phyloP scores from a whole-genome alignment of 2,888 invertebrate species.

The Sclerodermus sp. region DNA sequence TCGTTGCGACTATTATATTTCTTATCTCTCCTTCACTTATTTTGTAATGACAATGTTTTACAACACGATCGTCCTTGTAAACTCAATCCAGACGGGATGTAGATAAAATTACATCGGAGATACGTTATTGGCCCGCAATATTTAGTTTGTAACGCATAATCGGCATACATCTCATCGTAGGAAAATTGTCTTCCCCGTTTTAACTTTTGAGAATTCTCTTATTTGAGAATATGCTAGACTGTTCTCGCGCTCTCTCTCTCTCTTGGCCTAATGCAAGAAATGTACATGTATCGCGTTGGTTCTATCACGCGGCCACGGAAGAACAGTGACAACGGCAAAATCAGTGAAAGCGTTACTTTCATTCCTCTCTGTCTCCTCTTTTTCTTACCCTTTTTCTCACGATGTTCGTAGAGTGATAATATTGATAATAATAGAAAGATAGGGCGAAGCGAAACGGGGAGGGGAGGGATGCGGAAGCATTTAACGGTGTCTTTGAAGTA shows the following conservation, averaged over 20 bases:
- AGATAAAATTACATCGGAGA: constrained; percentile 10
- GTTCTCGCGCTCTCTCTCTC: too few relatives aligned
- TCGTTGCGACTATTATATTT: too few relatives aligned
- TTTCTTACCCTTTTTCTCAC: too few relatives aligned
- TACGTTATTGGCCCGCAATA: constrained; percentile 21
- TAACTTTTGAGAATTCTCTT: constrained; percentile 3
- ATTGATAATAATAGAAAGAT: constrained; percentile 5
- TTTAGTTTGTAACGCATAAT: constrained; percentile 23
- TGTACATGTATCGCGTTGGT: too few relatives aligned
- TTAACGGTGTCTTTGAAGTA: neutral
- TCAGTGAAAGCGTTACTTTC: constrained; percentile 1
- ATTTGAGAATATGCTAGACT: neutral
- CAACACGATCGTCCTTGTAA: too few relatives aligned
- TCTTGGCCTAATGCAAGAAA: neutral
- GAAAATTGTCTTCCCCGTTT: constrained; percentile 28
- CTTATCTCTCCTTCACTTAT: too few relatives aligned
- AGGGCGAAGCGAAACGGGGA: too few relatives aligned
- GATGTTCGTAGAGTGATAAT: constrained; percentile 3
- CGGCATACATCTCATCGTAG: too few relatives aligned
- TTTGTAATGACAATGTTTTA: too few relatives aligned
- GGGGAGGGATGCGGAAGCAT: neutral
- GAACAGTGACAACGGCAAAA: neutral
- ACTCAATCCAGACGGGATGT: too few relatives aligned
- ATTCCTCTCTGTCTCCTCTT: too few relatives aligned
- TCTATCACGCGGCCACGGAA: neutral